Base-by-base conservation (phyloP, 1,140 invertebrate species). In the Rhagoletis pomonella region DNA sequence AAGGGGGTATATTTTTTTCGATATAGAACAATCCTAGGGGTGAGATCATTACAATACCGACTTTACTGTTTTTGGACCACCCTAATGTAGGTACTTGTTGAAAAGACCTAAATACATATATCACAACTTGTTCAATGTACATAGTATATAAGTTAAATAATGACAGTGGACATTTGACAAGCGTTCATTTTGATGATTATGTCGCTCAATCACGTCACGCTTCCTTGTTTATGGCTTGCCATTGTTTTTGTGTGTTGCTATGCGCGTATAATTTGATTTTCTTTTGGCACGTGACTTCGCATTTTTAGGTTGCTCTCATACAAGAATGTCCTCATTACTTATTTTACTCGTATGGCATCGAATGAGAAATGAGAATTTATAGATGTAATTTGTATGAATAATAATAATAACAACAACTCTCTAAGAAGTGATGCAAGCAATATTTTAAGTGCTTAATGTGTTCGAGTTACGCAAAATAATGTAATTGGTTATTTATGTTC, bases 321-420 rank as follows among this genome's bases (percentile, higher is more conserved):
- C 12, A 47, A 73, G 44, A 29, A 39, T 73, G 39, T 44, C 42
- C 10, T 14, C 39, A 14, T 73, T 12, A 12, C 42, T 69, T 69
- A 44, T 19, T 44, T 1, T 69, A 42, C 50, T 55, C 9, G 4
- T 55, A 55, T 55, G 9, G 44, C 0, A 10, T 67, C 39, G n/a
- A 39, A 47, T 73, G 17, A 47, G 42, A 44, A n/a, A 42, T 17
- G 39, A 17, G 14, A 73, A 73, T 44, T 47, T 44, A 73, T 73
- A 17, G 39, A 47, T 73, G 67, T 47, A 73, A 73, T 73, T 73
- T 73, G 67, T 47, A 44, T 73, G 67, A 44, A 62, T 59, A 62
- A 73, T 44, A 73, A 73, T 47, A 73, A 44, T 44, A 44, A 73
- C 5, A 73, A 67, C 19, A 29, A 29, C 1, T 12, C 42, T 67